Evolutionary conservation across 2,113 vertebrate genomes (phyloP).

Genomic region (Alligator sinensis): DNA sequence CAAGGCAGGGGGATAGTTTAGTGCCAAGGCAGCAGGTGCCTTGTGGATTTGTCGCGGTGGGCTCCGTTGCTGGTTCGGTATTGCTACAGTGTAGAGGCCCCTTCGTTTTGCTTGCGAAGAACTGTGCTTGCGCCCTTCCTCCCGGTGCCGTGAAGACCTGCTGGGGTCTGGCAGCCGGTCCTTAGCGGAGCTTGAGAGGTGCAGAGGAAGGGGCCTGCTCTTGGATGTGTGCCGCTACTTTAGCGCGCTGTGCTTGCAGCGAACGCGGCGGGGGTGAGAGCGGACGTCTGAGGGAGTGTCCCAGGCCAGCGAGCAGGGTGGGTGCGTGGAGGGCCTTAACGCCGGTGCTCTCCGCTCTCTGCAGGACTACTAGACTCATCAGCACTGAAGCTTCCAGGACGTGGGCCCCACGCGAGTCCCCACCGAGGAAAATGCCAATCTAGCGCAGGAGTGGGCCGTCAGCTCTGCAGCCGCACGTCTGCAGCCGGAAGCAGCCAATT

Average conservation of each 20-base stretch:
- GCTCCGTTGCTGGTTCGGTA: neutral
- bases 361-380: constrained; percentile 81
- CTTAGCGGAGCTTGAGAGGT: neutral
- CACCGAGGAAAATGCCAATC: constrained; percentile 38
- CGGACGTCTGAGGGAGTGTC: neutral
- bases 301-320: neutral
- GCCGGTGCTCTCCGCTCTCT: constrained; percentile 35
- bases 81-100: neutral
- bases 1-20: neutral
- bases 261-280: neutral
- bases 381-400: constrained; percentile 69
- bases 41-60: neutral
- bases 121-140: neutral
- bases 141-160: neutral
- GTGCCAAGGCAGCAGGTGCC: neutral
- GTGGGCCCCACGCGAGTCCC: constrained; percentile 63
- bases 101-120: neutral
- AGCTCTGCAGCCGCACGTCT: constrained; percentile 61
- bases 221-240: neutral
- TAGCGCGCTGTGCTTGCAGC: neutral
- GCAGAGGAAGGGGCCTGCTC: neutral
- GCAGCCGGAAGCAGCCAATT: constrained; percentile 56
- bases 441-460: constrained; percentile 54
- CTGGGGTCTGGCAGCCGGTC: neutral
- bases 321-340: neutral